Evolutionary conservation across 2,113 vertebrate genomes (phyloP).

Genomic region (Aspiorhynchus laticeps): DNA sequence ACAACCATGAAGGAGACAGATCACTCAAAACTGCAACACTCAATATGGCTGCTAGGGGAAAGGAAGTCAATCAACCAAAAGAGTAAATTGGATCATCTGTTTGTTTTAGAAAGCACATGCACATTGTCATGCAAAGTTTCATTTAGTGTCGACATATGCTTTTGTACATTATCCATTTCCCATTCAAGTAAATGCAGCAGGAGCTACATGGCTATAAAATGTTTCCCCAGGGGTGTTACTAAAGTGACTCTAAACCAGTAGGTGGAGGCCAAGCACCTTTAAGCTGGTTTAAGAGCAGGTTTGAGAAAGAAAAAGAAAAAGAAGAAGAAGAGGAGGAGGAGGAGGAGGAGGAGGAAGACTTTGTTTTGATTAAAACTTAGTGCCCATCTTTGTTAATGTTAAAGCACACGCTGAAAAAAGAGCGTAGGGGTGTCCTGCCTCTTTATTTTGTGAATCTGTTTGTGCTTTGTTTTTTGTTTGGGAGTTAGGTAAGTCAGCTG

Average conservation of each 20-base stretch:
- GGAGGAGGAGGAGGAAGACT: too few species aligned
- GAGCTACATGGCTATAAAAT: not conserved
- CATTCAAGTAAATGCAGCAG: not conserved
- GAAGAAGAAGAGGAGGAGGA: too few species aligned
- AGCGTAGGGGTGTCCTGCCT: too few species aligned
- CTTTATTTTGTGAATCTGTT: too few species aligned
- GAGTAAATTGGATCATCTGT: not conserved
- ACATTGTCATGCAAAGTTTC: not conserved
- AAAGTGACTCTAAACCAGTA: not conserved
- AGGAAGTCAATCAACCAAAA: not conserved
- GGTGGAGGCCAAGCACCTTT: not conserved
- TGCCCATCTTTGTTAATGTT: too few species aligned
- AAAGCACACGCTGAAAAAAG: too few species aligned
- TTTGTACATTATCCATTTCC: not conserved
- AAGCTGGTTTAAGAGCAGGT: not conserved
- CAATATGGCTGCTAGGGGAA: not conserved
- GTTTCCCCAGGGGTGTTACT: not conserved
- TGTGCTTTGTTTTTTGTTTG: too few species aligned
- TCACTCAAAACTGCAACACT: too few species aligned
- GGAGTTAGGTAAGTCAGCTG: too few species aligned
- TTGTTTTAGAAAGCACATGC: not conserved
- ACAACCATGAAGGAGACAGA: too few species aligned
- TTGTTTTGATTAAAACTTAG: too few species aligned
- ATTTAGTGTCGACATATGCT: not conserved
- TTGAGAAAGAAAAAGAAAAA: too few species aligned